Conservation (phyloP, 2,797 vertebrate genomes). For the Potorous gilbertii region DNA sequence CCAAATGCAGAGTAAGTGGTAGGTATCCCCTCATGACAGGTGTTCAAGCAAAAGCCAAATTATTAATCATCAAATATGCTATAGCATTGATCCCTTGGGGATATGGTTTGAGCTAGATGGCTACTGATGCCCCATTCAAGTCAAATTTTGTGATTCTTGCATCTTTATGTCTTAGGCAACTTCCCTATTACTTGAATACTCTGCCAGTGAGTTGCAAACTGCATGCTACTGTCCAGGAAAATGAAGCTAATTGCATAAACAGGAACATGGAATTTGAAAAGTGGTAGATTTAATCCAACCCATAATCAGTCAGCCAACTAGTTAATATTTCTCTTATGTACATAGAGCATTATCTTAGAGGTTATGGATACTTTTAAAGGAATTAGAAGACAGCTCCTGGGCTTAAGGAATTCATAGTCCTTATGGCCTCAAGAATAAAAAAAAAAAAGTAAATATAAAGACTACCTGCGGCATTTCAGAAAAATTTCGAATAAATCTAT, state of each 20-base stretch:
- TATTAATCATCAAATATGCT: neutral
- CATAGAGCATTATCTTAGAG: conserved; percentile 5
- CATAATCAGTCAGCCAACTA: neutral
- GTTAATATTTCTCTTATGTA: neutral
- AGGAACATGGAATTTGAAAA: neutral
- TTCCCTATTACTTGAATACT: neutral
- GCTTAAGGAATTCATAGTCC: conserved; percentile 1
- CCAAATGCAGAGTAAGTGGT: neutral
- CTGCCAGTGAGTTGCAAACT: neutral
- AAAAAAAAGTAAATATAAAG: neutral
- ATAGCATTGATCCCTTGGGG: neutral
- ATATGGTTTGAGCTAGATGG: neutral
- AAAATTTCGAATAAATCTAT: conserved; percentile 32
- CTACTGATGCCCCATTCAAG: neutral
- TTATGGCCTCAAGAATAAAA: conserved; percentile 53
- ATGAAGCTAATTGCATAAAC: neutral
- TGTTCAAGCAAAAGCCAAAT: neutral
- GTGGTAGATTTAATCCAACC: neutral
- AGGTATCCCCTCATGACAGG: neutral
- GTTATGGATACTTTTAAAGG: conserved; percentile 40
- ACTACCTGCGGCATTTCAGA: conserved; percentile 1
- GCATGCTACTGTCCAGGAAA: neutral
- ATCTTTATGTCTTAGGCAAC: neutral
- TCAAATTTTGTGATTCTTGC: neutral
- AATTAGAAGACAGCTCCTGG: neutral